Percentiles rank a stretch among this genome's conserved stretches.
phyloP scores from a whole-genome alignment of 2,113 vertebrate genomes.

The Abramis brama region DNA sequence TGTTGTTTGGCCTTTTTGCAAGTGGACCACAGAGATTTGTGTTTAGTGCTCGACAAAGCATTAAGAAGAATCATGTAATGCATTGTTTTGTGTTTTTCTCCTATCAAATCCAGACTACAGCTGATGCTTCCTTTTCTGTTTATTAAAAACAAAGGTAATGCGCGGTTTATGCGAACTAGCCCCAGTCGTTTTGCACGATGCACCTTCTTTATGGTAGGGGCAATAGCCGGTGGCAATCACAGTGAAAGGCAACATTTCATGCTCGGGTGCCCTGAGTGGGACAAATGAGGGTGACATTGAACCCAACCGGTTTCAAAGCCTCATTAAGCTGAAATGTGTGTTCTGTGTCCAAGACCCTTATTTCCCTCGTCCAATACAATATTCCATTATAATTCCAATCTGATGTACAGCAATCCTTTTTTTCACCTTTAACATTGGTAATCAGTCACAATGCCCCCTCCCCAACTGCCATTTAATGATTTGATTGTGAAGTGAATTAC shows the following conservation, averaged over 20 bases:
- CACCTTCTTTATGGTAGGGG: slow-evolving; percentile 2
- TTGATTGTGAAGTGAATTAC: neutral
- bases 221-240: slow-evolving; percentile 6
- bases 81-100: neutral
- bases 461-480: neutral
- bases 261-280: slow-evolving; percentile 36
- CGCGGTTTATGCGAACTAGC: neutral
- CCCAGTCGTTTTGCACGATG: neutral
- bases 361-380: neutral
- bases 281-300: slow-evolving; percentile 51
- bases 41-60: neutral
- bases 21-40: slow-evolving; percentile 13
- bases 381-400: slow-evolving; percentile 20
- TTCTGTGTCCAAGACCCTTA: slow-evolving; percentile 17
- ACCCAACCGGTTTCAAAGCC: slow-evolving; percentile 30
- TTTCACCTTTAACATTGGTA: slow-evolving; percentile 14
- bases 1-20: neutral
- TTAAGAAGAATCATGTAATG: neutral
- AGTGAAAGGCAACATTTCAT: slow-evolving; percentile 32
- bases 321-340: slow-evolving; percentile 34
- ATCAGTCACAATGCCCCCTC: neutral
- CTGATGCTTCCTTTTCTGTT: neutral
- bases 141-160: neutral
- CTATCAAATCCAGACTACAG: neutral
- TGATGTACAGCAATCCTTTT: neutral